Conservation (phyloP, 1,140 invertebrate genomes). For the Papilio machaon region DNA sequence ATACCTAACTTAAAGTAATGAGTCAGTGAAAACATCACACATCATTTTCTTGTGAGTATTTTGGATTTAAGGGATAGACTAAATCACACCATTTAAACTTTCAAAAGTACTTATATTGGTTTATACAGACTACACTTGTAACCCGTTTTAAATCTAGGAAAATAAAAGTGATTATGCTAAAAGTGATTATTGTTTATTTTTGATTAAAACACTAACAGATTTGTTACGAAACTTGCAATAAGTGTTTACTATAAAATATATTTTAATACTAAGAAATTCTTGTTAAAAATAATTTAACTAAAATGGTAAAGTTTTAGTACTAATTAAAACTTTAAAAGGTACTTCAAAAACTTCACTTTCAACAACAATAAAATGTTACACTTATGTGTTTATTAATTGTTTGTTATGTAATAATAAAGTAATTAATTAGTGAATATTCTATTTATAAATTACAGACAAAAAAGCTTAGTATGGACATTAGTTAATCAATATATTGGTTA, state of each 20-base stretch:
- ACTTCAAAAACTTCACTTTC: not conserved
- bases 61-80: not conserved
- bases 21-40: slow-evolving; percentile 15
- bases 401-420: not conserved
- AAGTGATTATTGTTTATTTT: slow-evolving; percentile 6
- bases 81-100: not conserved
- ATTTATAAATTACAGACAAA: too few species aligned
- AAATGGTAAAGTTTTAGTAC: not conserved
- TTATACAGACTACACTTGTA: not conserved
- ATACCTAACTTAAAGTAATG: slow-evolving; percentile 9
- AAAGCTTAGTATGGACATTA: too few species aligned
- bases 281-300: too few species aligned
- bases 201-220: not conserved
- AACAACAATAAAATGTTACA: not conserved
- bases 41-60: slow-evolving; percentile 13
- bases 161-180: not conserved
- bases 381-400: not conserved
- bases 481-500: too few species aligned
- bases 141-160: not conserved
- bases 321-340: not conserved
- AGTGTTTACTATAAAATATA: too few species aligned
- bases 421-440: too few species aligned
- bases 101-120: not conserved
- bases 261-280: too few species aligned
- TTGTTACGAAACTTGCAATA: not conserved